A percentile compares a stretch with the other conserved stretches of the same genome.
Evolutionary conservation across 2,113 vertebrate species (phyloP).

Genomic region (Falcunculus frontatus): DNA sequence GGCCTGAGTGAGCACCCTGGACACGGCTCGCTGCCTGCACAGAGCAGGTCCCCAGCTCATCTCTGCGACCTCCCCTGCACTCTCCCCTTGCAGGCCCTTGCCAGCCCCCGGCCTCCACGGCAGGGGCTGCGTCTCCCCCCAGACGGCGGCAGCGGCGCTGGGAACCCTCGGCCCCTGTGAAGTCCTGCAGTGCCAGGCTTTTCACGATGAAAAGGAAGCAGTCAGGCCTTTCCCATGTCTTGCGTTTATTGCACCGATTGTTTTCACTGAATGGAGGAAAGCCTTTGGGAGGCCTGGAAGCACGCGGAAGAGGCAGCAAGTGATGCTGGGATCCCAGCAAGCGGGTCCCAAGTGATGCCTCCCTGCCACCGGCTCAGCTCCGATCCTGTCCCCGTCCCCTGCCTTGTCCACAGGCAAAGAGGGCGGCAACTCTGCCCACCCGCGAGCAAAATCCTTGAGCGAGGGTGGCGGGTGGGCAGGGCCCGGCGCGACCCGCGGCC

Average conservation of each 20-base stretch:
- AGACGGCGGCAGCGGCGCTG: fast-evolving
- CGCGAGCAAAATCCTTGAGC: not conserved
- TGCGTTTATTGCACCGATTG: not conserved
- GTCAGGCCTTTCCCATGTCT: not conserved
- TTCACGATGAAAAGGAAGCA: not conserved
- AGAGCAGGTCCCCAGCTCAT: not conserved
- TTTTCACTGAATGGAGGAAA: not conserved
- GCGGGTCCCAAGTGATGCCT: not conserved
- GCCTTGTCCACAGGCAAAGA: not conserved
- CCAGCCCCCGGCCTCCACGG: fast-evolving
- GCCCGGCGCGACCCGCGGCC: fast-evolving
- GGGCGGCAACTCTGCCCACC: not conserved
- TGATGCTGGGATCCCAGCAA: not conserved
- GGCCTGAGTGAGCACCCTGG: not conserved
- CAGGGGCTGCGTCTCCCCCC: not conserved
- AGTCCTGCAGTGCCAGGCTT: not conserved
- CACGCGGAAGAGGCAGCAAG: not conserved
- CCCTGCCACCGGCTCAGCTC: not conserved
- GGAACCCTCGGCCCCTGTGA: not conserved
- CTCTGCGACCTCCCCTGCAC: not conserved
- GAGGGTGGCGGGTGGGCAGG: not conserved
- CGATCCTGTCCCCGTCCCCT: not conserved
- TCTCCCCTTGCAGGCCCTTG: not conserved
- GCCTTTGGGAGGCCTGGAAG: conserved; percentile 9
- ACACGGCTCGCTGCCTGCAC: not conserved